Base-by-base conservation (phyloP, 2,888 invertebrate genomes). In the Idaea dimidiata region DNA sequence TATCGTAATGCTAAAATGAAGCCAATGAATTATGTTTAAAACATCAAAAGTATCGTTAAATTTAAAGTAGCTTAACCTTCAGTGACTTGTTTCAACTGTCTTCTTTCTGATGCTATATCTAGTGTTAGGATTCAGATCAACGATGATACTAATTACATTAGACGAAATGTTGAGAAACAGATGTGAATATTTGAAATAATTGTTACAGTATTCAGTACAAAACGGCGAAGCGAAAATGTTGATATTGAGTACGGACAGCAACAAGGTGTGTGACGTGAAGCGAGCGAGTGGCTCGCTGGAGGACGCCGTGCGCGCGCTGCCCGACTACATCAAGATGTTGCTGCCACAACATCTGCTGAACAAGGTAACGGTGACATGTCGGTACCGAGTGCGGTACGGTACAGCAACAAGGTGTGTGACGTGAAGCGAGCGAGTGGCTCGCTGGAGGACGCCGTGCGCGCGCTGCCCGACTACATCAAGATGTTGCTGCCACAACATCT, bases 161-260 rank as follows among this genome's bases (percentile, higher is more conserved):
- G 24, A 3, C 1, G 5, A 24, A 24, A 3, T 24, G 1, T 24
- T 24, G 24, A 43, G 8, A 43, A 10, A 43, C 14, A 43, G 10
- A 43, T 43, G 10, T 24, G 10, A 43, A 53, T 24, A 16, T 54
- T 8, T 62, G 57, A 53, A 54, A 58, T 58, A 62, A 43, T 16
- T 59, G 53, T 78, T 74, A 0, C 81, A 92, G 91, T 92, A 88
- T 72, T 86, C 90, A 61, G 86, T 91, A 72, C 89, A 90, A 83
- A 91, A 91, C 69, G 91, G 91, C 63, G 91, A 90, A 68, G 90
- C 90, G 59, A 90, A 89, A 70, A 89, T 91, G 88, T 69, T 91
- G 65, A 87, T 91, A 31, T 74, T 92, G 59, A 88, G 91, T 66
- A 82, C 89, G 53, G 91, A 91, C 72, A 89, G 89, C 78, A 89